phyloP scores from a whole-genome alignment of 2,888 invertebrate species.

The Colostygia pectinataria region DNA sequence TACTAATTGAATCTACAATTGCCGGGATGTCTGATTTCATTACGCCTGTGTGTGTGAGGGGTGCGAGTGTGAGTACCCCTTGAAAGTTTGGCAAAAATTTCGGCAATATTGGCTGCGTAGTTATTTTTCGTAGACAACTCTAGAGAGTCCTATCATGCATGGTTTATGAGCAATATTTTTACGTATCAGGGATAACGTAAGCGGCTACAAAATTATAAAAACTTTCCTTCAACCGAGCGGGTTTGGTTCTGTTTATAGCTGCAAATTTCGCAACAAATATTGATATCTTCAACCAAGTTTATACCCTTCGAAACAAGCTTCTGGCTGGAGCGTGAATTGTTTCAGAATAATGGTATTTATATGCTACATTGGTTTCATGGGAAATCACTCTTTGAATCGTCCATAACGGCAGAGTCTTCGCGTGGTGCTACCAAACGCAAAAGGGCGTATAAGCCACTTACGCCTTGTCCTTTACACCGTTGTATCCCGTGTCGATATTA shows the following conservation, averaged over 20 bases:
- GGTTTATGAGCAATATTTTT: slow-evolving; percentile 24
- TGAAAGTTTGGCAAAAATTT: slow-evolving; percentile 47
- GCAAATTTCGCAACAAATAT: slow-evolving; percentile 13
- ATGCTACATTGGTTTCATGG: slow-evolving; percentile 82
- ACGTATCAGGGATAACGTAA: slow-evolving; percentile 15
- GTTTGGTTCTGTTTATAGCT: background rate
- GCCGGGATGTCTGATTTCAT: slow-evolving; percentile 80
- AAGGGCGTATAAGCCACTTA: slow-evolving; percentile 34
- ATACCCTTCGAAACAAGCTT: slow-evolving; percentile 22
- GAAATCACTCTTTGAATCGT: slow-evolving; percentile 78
- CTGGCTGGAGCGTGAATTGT: slow-evolving; percentile 61
- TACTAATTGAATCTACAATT: slow-evolving; percentile 83
- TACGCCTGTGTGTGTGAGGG: slow-evolving; percentile 60
- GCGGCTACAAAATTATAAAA: slow-evolving; percentile 5
- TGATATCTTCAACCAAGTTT: slow-evolving; percentile 20
- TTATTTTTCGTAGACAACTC: slow-evolving; percentile 33
- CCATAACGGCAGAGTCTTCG: slow-evolving; percentile 67
- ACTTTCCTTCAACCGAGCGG: slow-evolving; percentile 1
- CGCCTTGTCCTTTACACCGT: slow-evolving; percentile 27
- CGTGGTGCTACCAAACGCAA: slow-evolving; percentile 28
- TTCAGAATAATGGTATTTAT: slow-evolving; percentile 81
- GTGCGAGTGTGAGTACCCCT: slow-evolving; percentile 45
- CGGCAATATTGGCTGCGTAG: slow-evolving; percentile 44
- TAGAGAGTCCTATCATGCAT: slow-evolving; percentile 32
- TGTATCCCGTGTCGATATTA: slow-evolving; percentile 56